Evolutionary conservation across 2,797 vertebrate species (phyloP), one percentile per base, ranked within the genome.

Genomic region (Margarornis squamiger): DNA sequence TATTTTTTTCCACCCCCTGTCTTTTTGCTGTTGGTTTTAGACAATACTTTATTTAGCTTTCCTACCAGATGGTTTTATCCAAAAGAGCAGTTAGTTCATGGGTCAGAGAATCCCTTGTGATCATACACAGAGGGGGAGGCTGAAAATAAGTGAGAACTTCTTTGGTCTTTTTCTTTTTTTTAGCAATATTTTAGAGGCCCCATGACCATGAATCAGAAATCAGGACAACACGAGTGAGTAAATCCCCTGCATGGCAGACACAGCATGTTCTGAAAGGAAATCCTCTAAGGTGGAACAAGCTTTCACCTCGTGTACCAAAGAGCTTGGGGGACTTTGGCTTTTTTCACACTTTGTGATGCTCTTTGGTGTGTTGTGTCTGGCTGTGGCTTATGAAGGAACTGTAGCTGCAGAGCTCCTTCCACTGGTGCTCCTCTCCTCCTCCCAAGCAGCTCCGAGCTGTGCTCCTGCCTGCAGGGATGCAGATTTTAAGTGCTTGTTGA

Each of bases 71-170:
- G 54, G 32, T 66, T 89, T 82, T 88, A 57, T 79, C 71, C n/a
- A 76, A 96, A 96, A 63, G 66, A 94, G 67, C 61, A 52, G 59
- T 76, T 84, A 86, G 66, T 88, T 93, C 51, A 71, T 46, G 76
- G 95, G 70, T 93, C 85, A 93, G 63, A 84, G 92, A n/a, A 73
- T 78, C 83, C 63, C 59, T 78, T 93, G 77, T 92, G 62, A 52
- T 66, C 36, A 3, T 32, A 23, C 45, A 9, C 32, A 65, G 68
- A 72, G 58, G 45, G 52, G 45, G 62, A 90, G 76, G 46, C 88
- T 83, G 85, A 62, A 91, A 94, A 82, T 68, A 55, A 63, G 67
- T 83, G 70, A 59, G 49, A 34, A 58, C 49, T 86, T 55, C 36
- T 78, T 62, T 51, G 10, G n/a, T 66, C 4, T 58, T 34, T 67